phyloP scores from a whole-genome alignment of 2,113 vertebrate species.

The Dipodomys ordii region DNA sequence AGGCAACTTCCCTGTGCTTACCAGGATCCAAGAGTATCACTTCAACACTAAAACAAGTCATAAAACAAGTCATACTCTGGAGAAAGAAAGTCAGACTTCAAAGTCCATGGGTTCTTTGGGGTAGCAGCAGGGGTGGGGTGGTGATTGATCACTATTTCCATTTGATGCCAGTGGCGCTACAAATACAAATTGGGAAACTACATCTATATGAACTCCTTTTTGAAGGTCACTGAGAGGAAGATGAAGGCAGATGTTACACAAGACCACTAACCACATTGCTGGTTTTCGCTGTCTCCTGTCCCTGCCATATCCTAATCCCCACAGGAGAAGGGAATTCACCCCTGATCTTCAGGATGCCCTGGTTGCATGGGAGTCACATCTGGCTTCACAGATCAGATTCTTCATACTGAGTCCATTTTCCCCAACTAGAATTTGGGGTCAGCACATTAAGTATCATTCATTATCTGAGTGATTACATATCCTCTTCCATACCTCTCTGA shows the following conservation, averaged over 20 bases:
- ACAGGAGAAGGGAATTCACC: not conserved
- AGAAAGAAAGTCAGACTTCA: not conserved
- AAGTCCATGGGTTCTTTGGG: not conserved
- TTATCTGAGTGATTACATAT: not conserved
- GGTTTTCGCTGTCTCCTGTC: not conserved
- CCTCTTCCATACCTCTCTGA: not conserved
- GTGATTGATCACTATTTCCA: not conserved
- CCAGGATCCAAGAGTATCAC: not conserved
- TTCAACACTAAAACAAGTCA: not conserved
- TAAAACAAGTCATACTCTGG: not conserved
- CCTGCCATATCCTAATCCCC: not conserved
- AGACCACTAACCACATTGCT: not conserved
- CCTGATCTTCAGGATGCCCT: too few species aligned
- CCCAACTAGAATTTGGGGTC: not conserved
- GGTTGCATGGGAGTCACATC: not conserved
- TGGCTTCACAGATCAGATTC: not conserved
- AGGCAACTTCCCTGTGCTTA: not conserved
- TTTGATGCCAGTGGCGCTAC: not conserved
- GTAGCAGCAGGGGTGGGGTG: too few species aligned
- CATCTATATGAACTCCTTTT: not conserved
- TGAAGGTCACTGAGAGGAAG: constrained; percentile 19
- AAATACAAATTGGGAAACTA: not conserved
- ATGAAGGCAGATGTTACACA: not conserved
- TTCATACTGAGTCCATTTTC: not conserved
- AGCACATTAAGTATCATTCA: too few species aligned